Conservation (phyloP, 2,888 invertebrate genomes). For the Trachelus iudaicus region DNA sequence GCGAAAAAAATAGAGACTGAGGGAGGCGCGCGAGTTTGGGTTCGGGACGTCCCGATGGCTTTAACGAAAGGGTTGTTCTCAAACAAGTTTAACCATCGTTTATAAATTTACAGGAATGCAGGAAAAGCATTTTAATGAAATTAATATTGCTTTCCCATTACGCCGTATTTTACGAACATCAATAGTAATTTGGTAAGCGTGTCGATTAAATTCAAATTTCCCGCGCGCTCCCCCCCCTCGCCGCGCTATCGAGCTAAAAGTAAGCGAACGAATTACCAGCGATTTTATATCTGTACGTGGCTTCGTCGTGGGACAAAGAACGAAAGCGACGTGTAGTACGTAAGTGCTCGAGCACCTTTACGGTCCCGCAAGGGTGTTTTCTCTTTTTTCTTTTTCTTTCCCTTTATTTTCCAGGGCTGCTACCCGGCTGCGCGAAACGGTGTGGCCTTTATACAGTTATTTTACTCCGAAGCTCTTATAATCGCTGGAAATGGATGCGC, state of each 20-base stretch:
- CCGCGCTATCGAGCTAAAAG: too few species aligned
- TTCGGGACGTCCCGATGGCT: neutral
- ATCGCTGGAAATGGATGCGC: neutral
- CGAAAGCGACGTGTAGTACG: neutral
- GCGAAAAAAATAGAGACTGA: neutral
- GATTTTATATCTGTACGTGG: too few species aligned
- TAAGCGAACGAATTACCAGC: too few species aligned
- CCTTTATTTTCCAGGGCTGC: neutral
- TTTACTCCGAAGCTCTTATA: neutral
- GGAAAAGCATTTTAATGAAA: constrained; percentile 32
- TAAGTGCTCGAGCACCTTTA: neutral
- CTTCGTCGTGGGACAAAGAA: neutral
- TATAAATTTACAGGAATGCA: constrained; percentile 35
- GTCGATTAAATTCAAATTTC: neutral
- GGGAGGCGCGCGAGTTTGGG: neutral
- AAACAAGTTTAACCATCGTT: constrained; percentile 29
- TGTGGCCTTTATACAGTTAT: neutral
- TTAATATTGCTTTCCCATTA: constrained; percentile 26
- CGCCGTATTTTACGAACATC: neutral
- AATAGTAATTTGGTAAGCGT: neutral
- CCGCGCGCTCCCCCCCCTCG: neutral
- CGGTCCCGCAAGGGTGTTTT: neutral
- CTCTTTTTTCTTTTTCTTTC: neutral
- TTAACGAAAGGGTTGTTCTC: neutral
- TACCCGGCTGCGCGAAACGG: neutral